Evolutionary conservation across 2,888 invertebrate genomes (phyloP).

Genomic region (Drosophila borealis): DNA sequence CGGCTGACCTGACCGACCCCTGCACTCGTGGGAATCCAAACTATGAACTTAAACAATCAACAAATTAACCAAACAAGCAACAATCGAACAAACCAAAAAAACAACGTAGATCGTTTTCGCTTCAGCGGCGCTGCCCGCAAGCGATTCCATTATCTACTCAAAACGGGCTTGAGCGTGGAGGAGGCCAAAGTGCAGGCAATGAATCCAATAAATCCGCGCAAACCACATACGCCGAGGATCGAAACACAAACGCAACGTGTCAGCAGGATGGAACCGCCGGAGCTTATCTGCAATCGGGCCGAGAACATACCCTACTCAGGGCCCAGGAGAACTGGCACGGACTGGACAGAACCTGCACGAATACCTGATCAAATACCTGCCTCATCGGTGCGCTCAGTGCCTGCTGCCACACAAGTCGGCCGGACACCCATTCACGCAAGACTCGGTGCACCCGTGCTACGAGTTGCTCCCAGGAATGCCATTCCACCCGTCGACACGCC

Average conservation of each 20-base stretch:
- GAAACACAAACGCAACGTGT: too few relatives aligned
- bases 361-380: background rate
- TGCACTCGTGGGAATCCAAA: conserved; percentile 45
- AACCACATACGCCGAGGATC: too few relatives aligned
- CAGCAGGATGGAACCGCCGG: background rate
- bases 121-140: conserved; percentile 26
- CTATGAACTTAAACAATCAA: conserved; percentile 21
- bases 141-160: conserved; percentile 5
- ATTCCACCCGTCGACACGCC: background rate
- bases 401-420: background rate
- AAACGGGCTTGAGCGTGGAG: background rate
- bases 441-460: conserved; percentile 29
- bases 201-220: background rate
- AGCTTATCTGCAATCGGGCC: background rate
- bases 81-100: background rate
- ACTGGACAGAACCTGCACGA: background rate
- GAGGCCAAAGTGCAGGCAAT: conserved; percentile 16
- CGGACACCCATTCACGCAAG: conserved; percentile 21
- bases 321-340: too few relatives aligned
- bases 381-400: background rate
- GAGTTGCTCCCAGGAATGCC: background rate
- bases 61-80: conserved; percentile 12
- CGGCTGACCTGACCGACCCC: conserved; percentile 42
- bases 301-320: background rate
- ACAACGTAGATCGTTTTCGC: background rate